phyloP scores from a whole-genome alignment of 2,113 vertebrate genomes.

The Aegypius monachus region DNA sequence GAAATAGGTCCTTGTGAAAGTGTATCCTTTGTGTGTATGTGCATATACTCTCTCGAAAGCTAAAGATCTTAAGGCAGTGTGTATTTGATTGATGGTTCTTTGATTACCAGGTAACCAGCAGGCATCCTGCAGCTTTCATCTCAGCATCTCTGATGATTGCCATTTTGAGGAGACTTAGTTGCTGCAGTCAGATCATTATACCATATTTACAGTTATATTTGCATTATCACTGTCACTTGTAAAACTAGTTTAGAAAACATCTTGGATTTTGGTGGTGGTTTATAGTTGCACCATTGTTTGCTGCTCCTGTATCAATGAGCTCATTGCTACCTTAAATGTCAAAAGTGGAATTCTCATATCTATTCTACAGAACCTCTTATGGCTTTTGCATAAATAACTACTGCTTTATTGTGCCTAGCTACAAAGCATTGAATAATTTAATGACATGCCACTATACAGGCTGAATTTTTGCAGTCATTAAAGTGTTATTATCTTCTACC shows the following conservation, averaged over 20 bases:
- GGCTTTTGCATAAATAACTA: background rate
- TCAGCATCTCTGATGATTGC: background rate
- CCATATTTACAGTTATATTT: background rate
- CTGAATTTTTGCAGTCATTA: slow-evolving; percentile 18
- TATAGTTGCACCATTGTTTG: background rate
- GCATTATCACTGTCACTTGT: background rate
- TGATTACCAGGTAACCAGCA: background rate
- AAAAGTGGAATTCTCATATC: background rate
- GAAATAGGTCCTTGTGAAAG: background rate
- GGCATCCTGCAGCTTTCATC: background rate
- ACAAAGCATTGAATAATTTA: slow-evolving; percentile 7
- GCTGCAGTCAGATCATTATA: background rate
- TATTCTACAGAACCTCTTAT: background rate
- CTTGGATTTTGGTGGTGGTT: background rate
- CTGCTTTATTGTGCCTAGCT: background rate
- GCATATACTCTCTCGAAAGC: background rate
- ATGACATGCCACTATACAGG: background rate
- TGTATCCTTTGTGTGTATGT: background rate
- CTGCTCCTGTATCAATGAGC: background rate
- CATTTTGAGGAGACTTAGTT: background rate
- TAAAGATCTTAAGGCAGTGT: background rate
- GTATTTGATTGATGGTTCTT: background rate
- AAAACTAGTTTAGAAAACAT: background rate
- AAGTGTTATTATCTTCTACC: slow-evolving; percentile 5
- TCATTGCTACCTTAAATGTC: background rate